phyloP scores from a whole-genome alignment of 2,113 vertebrate genomes.

The Pedionomus torquatus region DNA sequence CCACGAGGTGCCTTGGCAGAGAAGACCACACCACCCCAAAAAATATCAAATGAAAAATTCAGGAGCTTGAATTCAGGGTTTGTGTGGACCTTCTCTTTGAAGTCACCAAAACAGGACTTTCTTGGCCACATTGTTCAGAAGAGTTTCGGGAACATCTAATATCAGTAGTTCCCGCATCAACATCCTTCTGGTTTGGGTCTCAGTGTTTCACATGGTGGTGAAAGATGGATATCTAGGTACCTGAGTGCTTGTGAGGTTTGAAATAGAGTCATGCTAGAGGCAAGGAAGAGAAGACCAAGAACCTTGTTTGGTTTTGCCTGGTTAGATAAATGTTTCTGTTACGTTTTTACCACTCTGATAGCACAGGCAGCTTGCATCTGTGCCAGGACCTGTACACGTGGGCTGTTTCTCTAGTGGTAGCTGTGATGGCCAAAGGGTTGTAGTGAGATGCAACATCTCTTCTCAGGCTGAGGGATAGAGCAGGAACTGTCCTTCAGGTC shows the following conservation, averaged over 20 bases:
- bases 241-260: neutral
- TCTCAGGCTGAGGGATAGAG: neutral
- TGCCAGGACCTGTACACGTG: fast-evolving
- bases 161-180: neutral
- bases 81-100: neutral
- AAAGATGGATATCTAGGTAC: neutral
- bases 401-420: neutral
- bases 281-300: neutral
- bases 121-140: neutral
- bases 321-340: neutral
- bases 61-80: neutral
- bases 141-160: neutral
- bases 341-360: neutral
- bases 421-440: neutral
- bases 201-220: neutral
- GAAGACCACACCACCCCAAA: neutral
- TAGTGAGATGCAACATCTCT: neutral
- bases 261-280: neutral
- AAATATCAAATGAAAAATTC: neutral
- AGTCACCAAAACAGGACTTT: neutral
- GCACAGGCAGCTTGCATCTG: neutral
- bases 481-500: neutral
- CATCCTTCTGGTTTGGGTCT: neutral
- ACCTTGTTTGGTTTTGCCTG: neutral
- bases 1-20: neutral